Evolutionary conservation across 2,888 invertebrate species (phyloP), one percentile per base, ranked within the genome.

Genomic region (Heliconius cydno): DNA sequence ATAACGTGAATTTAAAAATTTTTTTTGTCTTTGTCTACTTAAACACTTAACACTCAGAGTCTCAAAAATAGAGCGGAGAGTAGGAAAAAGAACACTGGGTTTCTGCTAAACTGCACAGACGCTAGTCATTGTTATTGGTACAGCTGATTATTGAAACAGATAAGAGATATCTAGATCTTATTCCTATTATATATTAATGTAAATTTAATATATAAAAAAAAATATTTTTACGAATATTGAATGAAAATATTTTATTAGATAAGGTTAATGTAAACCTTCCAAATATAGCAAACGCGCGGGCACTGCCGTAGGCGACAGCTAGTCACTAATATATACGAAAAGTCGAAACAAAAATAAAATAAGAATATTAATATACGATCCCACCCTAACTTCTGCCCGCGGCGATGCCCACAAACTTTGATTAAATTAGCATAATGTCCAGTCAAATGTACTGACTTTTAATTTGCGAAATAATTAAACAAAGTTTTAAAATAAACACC

Each of bases 401-500:
- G 79, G 81, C 79, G 60, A 34, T 73, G 81, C 25, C 52, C 77
- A n/a, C 41, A 63, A 77, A 66, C 77, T 75, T 34, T 65, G 25
- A 25, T 72, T 52, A 57, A 13, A 81, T 79, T 81, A 77, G n/a
- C 81, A 81, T 79, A 81, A 57, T 60, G 71, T 65, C 65, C 75
- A 66, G 74, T 71, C 79, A 57, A 71, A 81, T 79, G 66, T 76
- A 25, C 65, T 77, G 74, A 74, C 76, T 65, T 77, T 79, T 79
- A 74, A 81, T 79, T 74, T 25, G 57, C 57, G 70, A 80, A 80
- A 79, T 76, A 72, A 81, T 79, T 80, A 77, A 79, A 60, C 57
- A 38, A 82, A 79, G 70, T 82, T 81, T 73, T 79, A 80, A 80
- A 78, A 81, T 75, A 78, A 82, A 75, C 82, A 82, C 10, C 63